Conservation (phyloP, 1,140 invertebrate species). For the Meloidogyne floridensis region DNA sequence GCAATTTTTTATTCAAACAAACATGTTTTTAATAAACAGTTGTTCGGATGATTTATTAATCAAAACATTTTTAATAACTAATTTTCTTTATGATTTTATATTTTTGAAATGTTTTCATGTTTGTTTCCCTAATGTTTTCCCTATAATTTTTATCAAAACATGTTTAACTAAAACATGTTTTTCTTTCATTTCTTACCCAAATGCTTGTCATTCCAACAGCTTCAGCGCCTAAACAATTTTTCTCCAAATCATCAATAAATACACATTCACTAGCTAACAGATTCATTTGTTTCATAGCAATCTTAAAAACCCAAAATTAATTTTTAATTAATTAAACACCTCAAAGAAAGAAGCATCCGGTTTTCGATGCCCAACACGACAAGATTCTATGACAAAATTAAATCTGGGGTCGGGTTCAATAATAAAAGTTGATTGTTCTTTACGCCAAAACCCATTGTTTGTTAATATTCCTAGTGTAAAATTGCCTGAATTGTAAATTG, state of each 20-base stretch:
- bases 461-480: constrained; percentile 29
- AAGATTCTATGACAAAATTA: constrained; percentile 39
- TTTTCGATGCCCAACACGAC: constrained; percentile 32
- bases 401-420: constrained; percentile 21
- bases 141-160: background rate
- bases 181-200: constrained; percentile 4
- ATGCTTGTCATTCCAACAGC: constrained; percentile 33
- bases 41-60: too few species aligned
- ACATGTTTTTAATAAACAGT: too few species aligned
- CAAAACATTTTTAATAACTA: too few species aligned
- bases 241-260: constrained; percentile 44
- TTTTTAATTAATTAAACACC: constrained; percentile 17
- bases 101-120: background rate
- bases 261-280: constrained; percentile 28
- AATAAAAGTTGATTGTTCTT: constrained; percentile 32
- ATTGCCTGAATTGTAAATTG: constrained; percentile 10
- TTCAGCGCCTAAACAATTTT: constrained; percentile 47
- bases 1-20: too few species aligned
- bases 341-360: constrained; percentile 34
- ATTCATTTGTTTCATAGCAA: constrained; percentile 26
- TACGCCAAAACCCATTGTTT: constrained; percentile 36
- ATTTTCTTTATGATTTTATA: too few species aligned
- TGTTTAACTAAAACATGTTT: too few species aligned
- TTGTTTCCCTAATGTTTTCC: background rate
- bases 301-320: constrained; percentile 4